Conservation (phyloP, 2,888 invertebrate species). For the Ennomos erosarius region DNA sequence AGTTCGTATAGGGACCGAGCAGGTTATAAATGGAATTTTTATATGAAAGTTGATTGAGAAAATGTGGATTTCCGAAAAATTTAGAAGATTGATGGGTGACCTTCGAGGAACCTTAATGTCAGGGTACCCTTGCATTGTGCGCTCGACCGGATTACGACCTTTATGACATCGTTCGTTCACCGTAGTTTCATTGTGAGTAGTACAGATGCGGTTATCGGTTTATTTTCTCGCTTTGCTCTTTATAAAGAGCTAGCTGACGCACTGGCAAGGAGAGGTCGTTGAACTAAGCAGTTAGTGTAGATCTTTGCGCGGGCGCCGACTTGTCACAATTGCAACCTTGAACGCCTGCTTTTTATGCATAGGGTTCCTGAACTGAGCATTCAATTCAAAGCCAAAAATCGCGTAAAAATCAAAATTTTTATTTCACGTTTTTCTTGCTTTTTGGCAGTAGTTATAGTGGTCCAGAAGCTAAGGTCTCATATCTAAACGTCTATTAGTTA, state of each 20-base stretch:
- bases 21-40: constrained; percentile 43
- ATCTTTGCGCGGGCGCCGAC: constrained; percentile 61
- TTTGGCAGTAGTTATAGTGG: too few relatives aligned
- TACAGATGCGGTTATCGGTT: constrained; percentile 77
- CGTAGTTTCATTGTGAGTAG: constrained; percentile 63
- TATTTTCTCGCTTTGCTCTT: constrained; percentile 82
- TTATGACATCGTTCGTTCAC: constrained; percentile 74
- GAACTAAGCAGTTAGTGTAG: constrained; percentile 66
- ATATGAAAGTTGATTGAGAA: constrained; percentile 37
- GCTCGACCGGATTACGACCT: constrained; percentile 68
- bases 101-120: constrained; percentile 58
- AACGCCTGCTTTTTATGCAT: constrained; percentile 32
- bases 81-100: constrained; percentile 51
- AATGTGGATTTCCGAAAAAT: constrained; percentile 35
- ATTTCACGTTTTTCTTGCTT: too few relatives aligned
- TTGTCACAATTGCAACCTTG: constrained; percentile 70
- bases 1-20: constrained; percentile 42
- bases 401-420: too few relatives aligned
- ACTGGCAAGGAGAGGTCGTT: constrained; percentile 68
- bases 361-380: constrained; percentile 12
- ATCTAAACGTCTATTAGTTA: too few relatives aligned
- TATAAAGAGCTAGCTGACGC: constrained; percentile 80
- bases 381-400: background rate
- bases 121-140: constrained; percentile 63
- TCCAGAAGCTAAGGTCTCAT: too few relatives aligned